These are phyloP conservation scores for Mareca penelope DNA, from an alignment of 2,797 vertebrate genomes.

Conservation along the genomic window DNA sequence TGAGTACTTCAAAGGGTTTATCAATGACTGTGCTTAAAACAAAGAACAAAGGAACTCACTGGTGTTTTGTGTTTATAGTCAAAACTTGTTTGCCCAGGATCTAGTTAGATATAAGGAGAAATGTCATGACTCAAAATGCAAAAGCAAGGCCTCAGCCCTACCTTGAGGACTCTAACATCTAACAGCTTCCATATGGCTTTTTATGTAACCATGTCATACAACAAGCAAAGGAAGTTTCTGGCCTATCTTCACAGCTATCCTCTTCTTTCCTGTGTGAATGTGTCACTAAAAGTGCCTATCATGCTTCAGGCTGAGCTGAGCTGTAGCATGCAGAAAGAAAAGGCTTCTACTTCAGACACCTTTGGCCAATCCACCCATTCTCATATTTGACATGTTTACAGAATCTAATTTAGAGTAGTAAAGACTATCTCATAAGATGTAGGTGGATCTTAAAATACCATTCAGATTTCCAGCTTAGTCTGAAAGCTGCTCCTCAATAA, in stretches of 20 bases:
- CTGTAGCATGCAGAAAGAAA: not conserved
- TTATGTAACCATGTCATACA: not conserved
- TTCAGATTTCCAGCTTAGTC: conserved; percentile 4
- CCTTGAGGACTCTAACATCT: not conserved
- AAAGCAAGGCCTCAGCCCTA: not conserved
- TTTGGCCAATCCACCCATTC: conserved; percentile 23
- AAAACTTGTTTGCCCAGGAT: not conserved
- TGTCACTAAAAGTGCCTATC: not conserved
- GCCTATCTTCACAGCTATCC: not conserved
- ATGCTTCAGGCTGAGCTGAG: not conserved
- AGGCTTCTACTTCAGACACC: not conserved
- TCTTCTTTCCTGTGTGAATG: not conserved
- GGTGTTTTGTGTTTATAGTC: not conserved
- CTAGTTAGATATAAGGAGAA: not conserved
- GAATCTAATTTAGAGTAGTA: conserved; percentile 41
- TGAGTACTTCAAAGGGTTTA: not conserved
- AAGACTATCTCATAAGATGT: conserved; percentile 34
- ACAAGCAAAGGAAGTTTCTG: not conserved
- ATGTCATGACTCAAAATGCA: not conserved
- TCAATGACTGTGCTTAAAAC: not conserved
- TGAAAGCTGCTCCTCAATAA: conserved; percentile 30
- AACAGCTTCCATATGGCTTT: not conserved
- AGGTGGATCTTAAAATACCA: conserved; percentile 53
- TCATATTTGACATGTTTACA: conserved; percentile 8
- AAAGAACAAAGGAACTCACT: not conserved